A percentile compares a stretch with the other conserved stretches of the same genome.
These are phyloP conservation scores for Gymnorhina tibicen DNA, from an alignment of 2,113 vertebrate genomes.

Conservation along the genomic window DNA sequence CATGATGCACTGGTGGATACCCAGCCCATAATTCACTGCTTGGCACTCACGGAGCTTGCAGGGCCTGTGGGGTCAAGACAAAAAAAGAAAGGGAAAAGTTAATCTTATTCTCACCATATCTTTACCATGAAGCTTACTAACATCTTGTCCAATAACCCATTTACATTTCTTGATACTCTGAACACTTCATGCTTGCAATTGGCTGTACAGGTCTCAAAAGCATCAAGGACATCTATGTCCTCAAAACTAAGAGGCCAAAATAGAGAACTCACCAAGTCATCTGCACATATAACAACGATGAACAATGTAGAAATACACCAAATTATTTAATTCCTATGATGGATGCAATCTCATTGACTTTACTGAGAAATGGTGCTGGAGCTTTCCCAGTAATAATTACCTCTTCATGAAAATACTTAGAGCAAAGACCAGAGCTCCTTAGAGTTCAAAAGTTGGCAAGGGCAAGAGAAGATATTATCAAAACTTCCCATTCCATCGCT, in stretches of 20 bases:
- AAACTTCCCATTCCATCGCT: not conserved
- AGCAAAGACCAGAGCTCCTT: not conserved
- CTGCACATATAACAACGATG: not conserved
- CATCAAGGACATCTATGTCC: not conserved
- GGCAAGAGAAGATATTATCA: not conserved
- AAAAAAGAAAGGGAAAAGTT: not conserved
- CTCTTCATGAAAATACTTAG: not conserved
- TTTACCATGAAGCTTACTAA: not conserved
- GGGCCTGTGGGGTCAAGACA: constrained; percentile 5
- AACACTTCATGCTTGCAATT: not conserved
- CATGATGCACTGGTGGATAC: constrained; percentile 62
- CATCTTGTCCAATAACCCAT: not conserved
- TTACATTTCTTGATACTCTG: not conserved
- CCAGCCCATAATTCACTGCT: constrained; percentile 48
- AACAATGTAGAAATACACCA: not conserved
- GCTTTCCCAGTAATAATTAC: not conserved
- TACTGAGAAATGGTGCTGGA: not conserved
- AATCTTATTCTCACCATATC: not conserved
- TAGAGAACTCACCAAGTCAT: not conserved
- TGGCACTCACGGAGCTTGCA: not conserved
- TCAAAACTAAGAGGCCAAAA: not conserved
- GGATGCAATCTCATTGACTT: not conserved
- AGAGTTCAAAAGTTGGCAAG: not conserved
- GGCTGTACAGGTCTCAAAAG: not conserved
- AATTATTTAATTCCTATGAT: not conserved